Conservation (phyloP, 2,113 vertebrate species). For the Osmerus eperlanus region DNA sequence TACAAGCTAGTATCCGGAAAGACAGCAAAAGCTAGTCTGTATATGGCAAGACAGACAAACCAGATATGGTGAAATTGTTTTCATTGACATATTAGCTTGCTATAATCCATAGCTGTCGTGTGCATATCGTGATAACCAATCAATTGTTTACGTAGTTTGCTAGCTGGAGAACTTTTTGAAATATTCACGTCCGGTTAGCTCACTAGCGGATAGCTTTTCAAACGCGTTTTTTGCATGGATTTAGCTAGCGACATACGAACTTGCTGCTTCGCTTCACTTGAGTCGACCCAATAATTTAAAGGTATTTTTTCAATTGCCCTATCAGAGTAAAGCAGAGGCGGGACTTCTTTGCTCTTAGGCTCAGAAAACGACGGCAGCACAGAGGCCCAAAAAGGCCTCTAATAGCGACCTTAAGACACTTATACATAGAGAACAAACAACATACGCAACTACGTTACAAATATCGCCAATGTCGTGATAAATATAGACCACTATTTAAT, state of each 20-base stretch:
- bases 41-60: too few relatives aligned
- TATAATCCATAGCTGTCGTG: too few relatives aligned
- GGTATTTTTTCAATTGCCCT: constrained; percentile 26
- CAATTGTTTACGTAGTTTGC: too few relatives aligned
- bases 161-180: background rate
- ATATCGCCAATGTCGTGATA: background rate
- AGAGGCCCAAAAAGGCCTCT: constrained; percentile 88
- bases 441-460: constrained; percentile 4
- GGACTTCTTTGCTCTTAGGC: constrained; percentile 21
- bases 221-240: too few relatives aligned
- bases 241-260: constrained; percentile 43
- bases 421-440: background rate
- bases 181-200: too few relatives aligned
- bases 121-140: too few relatives aligned
- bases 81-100: too few relatives aligned
- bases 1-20: too few relatives aligned
- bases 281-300: constrained; percentile 48
- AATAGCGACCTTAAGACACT: constrained; percentile 54
- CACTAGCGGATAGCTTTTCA: too few relatives aligned
- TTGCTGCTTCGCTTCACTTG: constrained; percentile 13
- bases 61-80: too few relatives aligned
- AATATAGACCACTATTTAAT: background rate
- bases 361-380: constrained; percentile 82
- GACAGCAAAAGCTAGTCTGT: too few relatives aligned
- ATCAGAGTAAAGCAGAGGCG: constrained; percentile 32